A percentile compares a stretch with the other conserved stretches of the same genome.
Conservation (phyloP, 2,113 vertebrate genomes). For the Camelus bactrianus region DNA sequence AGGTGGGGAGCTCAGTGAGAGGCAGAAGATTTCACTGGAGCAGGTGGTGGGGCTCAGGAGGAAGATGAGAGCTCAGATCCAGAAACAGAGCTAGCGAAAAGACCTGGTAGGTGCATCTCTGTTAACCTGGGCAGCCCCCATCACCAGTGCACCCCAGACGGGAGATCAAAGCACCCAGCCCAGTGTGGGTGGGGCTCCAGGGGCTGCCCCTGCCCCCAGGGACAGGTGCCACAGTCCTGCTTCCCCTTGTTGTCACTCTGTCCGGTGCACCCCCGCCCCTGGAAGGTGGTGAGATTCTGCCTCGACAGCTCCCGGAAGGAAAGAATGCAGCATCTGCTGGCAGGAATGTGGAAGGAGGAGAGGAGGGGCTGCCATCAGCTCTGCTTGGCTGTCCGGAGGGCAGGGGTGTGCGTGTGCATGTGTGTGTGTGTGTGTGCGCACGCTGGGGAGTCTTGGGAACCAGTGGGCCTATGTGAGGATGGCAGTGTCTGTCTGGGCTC, state of each 20-base stretch:
- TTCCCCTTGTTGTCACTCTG: neutral
- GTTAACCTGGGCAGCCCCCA: neutral
- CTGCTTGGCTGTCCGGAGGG: neutral
- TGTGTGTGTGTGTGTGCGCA: neutral
- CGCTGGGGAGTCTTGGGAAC: fast-evolving
- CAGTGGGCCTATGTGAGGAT: no score
- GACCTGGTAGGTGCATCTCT: neutral
- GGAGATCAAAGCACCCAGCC: slow-evolving; percentile 30
- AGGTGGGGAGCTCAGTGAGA: neutral
- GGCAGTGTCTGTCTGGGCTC: neutral
- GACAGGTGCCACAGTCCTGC: slow-evolving; percentile 69
- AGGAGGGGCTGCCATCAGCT: neutral
- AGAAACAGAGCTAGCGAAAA: neutral
- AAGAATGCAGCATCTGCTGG: neutral
- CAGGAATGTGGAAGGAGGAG: neutral
- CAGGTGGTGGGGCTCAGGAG: neutral
- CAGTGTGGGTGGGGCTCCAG: slow-evolving; percentile 10
- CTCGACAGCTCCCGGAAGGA: neutral
- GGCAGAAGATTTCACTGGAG: neutral
- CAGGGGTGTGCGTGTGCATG: neutral
- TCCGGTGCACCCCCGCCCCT: neutral
- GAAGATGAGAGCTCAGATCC: neutral
- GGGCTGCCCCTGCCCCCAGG: neutral
- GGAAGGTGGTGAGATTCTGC: neutral
- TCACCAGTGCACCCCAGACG: neutral